These are phyloP conservation scores for Potorous gilbertii DNA, from an alignment of 2,797 vertebrate genomes.

Conservation along the genomic window DNA sequence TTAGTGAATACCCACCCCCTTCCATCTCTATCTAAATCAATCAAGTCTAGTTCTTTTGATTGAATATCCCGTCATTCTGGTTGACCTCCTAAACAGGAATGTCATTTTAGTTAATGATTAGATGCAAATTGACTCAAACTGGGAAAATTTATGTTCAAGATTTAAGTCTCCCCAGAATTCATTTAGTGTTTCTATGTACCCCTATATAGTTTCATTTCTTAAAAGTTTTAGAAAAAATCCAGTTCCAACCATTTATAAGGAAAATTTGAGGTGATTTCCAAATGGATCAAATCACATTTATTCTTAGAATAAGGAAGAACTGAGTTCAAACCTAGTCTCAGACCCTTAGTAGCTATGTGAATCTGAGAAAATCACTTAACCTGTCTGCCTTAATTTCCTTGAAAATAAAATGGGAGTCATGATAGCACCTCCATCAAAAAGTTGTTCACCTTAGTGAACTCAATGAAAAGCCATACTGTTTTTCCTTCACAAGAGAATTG, in stretches of 20 bases:
- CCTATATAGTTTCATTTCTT: slow-evolving; percentile 21
- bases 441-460: neutral
- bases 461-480: neutral
- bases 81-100: too few species aligned
- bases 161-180: slow-evolving; percentile 53
- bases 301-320: slow-evolving; percentile 54
- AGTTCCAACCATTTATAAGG: slow-evolving; percentile 49
- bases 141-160: slow-evolving; percentile 4
- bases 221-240: slow-evolving; percentile 65
- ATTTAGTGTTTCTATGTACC: slow-evolving; percentile 49
- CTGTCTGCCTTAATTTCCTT: neutral
- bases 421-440: neutral
- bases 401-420: neutral
- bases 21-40: neutral
- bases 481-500: neutral
- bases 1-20: neutral
- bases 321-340: neutral
- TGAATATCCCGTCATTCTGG: neutral
- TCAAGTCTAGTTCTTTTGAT: neutral
- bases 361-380: neutral
- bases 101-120: neutral
- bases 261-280: slow-evolving; percentile 57
- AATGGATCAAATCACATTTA: slow-evolving; percentile 58
- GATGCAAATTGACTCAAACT: neutral
- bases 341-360: neutral